phyloP scores from a whole-genome alignment of 1,140 invertebrate genomes.

The Dreissena polymorpha region DNA sequence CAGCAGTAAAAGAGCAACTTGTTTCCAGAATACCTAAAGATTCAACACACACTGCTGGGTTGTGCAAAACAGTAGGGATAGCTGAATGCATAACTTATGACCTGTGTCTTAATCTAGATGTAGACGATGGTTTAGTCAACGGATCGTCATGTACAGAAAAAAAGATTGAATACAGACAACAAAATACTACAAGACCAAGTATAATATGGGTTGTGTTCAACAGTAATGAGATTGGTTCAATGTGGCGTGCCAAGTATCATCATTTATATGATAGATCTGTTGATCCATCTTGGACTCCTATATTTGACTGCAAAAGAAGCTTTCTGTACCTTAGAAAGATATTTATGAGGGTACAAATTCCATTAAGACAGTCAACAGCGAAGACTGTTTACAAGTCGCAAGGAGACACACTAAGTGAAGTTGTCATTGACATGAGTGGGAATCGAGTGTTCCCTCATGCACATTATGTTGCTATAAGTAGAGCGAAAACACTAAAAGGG shows the following conservation, averaged over 20 bases:
- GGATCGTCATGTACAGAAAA: slow-evolving; percentile 10
- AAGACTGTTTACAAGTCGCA: background rate
- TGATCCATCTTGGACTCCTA: slow-evolving; percentile 1
- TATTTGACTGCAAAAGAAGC: slow-evolving; percentile 21
- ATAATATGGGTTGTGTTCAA: slow-evolving; percentile 31
- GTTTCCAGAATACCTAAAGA: slow-evolving; percentile 2
- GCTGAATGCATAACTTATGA: too few species aligned
- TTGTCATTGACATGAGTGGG: too few species aligned
- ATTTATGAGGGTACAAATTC: background rate
- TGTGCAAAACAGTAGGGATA: too few species aligned
- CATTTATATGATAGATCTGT: slow-evolving; percentile 13
- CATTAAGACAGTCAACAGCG: background rate
- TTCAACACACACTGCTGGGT: background rate
- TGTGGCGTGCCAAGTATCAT: background rate
- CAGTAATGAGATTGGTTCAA: background rate
- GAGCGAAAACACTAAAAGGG: too few species aligned
- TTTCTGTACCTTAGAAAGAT: background rate
- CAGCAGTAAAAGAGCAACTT: background rate
- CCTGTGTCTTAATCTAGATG: too few species aligned
- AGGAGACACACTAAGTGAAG: background rate
- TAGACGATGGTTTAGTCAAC: slow-evolving; percentile 29
- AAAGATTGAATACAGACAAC: slow-evolving; percentile 27
- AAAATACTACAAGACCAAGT: slow-evolving; percentile 1
- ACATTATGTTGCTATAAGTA: too few species aligned
- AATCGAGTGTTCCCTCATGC: too few species aligned